These are phyloP conservation scores for Asobara japonica DNA, from an alignment of 1,140 invertebrate genomes.

Conservation along the genomic window DNA sequence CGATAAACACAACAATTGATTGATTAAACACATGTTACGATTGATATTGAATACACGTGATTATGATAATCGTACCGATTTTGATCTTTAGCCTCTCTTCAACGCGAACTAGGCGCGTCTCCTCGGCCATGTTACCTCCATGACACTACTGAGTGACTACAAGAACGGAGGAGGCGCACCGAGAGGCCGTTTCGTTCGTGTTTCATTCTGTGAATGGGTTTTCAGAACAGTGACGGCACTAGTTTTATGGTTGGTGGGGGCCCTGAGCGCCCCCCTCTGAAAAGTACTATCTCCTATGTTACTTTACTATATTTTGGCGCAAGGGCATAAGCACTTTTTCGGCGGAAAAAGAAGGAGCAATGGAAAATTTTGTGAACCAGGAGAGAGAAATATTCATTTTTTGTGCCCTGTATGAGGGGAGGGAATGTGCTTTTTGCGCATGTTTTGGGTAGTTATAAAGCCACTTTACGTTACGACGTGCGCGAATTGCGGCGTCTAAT, in stretches of 20 bases:
- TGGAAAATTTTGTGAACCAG: no score
- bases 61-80: constrained; percentile 72
- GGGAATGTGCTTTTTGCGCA: no score
- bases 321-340: no score
- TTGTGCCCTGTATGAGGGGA: no score
- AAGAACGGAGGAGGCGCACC: constrained; percentile 59
- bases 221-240: constrained; percentile 48
- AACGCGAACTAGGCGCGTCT: constrained; percentile 84
- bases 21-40: constrained; percentile 1
- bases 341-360: no score
- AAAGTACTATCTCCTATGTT: background rate
- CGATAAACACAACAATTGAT: constrained; percentile 15
- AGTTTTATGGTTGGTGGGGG: constrained; percentile 4
- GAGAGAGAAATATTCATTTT: no score
- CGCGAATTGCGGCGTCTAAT: no score
- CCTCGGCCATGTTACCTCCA: constrained; percentile 87
- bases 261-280: background rate
- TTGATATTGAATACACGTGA: constrained; percentile 19
- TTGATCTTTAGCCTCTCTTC: constrained; percentile 88
- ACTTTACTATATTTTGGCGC: no score
- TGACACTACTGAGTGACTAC: constrained; percentile 66
- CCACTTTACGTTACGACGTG: no score
- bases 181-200: constrained; percentile 23
- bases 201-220: constrained; percentile 64
- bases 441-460: no score